Evolutionary conservation across 2,797 vertebrate species (phyloP), one percentile per base, ranked within the genome.

Genomic region (Phyllotis vaccarum): DNA sequence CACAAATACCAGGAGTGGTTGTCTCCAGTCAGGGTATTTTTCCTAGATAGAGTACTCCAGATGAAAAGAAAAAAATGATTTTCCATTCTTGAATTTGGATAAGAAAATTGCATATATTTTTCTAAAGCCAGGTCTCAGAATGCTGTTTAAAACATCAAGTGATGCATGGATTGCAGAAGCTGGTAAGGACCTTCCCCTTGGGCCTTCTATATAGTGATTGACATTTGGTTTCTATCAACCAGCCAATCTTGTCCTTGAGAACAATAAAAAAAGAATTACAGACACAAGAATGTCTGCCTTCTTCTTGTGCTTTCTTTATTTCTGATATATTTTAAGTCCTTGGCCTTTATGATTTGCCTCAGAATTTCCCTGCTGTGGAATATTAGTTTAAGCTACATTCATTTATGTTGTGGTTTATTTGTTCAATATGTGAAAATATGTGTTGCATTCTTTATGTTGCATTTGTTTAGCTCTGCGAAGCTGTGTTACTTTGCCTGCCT

Each of bases 61-160:
- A 74, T 70, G 5, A 80, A 74, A 14, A 90, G n/a, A 37, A 90
- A 89, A 72, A 75, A 93, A 86, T 82, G 60, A 75, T 56, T 89
- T 76, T 54, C 17, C 9, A 70, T 64, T 85, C 16, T 56, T 11
- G 3, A 40, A 46, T 70, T 93, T 75, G n/a, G 27, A 90, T 91
- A 74, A 93, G 24, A 29, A 60, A 56, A 91, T 19, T 13, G 72
- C 11, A 49, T 43, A n/a, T 29, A 21, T 88, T 89, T 90, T 78
- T 93, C 78, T 81, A 85, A 12, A 85, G 80, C 7, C 58, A 93
- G 40, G 60, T 87, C 3, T 27, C 56, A 64, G 81, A 94, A 72
- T 49, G 6, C 22, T 93, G 40, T 52, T 60, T 56, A 78, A 82
- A 90, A 82, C 11, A n/a, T 56, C 2, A 49, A 49, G 31, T 81